Evolutionary conservation across 1,140 invertebrate genomes (phyloP), one percentile per base, ranked within the genome.

Genomic region (Drosophila nebulosa): DNA sequence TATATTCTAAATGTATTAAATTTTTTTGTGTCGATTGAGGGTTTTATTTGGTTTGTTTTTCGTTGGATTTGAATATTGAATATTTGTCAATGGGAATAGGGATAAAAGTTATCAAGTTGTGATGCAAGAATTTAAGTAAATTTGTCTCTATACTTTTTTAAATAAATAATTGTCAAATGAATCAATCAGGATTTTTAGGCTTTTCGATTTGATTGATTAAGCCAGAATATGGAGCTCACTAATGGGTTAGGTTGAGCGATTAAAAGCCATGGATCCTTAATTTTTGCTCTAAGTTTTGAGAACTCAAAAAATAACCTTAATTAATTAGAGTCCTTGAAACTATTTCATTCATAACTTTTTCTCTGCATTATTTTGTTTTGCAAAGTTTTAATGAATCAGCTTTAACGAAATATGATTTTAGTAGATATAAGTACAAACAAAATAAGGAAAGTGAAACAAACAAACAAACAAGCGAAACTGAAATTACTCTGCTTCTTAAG

Each of bases 1-100:
- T 78, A 70, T 74, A 66, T 63, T 63, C 58, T 66, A 74, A 78
- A 64, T 75, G 55, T 64, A 46, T 53, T 64, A 21, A 22, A 67
- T 26, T 55, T 26, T 55, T 55, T 26, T 42, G 51, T 21, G 12
- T 35, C 18, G 26, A n/a, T 55, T 35, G 30, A 35, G 32, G 7
- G 7, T 46, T 21, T 46, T 16, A 2, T 18, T 55, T 18, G 52
- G 12, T 26, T 59, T 59, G 3, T 58, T 10, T 63, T 42, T 58
- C 52, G 12, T 39, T 14, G 16, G 3, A 24, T 36, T 60, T 46
- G 30, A 24, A 32, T 16, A 18, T 6, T 26, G 26, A 42, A 64
- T 24, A 30, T 32, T 61, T 59, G 46, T 36, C 10, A 64, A 52
- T 55, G 22, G 3, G 9, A 74, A 59, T 68, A 36, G 7, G 5